Evolutionary conservation across 1,140 invertebrate species (phyloP), one percentile per base, ranked within the genome.

Genomic region (Phymorhynchus buccinoides): DNA sequence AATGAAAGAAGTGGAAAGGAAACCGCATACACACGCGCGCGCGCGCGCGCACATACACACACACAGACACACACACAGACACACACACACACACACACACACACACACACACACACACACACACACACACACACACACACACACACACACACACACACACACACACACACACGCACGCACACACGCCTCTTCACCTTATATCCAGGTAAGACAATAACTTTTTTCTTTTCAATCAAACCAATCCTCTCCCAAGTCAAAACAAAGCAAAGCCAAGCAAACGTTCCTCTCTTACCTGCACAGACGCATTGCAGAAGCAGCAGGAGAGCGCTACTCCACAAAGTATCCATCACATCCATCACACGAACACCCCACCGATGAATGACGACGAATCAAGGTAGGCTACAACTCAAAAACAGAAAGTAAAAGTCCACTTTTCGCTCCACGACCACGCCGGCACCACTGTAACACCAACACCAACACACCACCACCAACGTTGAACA

Each of bases 261-360:
- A n/a, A n/a, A n/a, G n/a, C n/a, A n/a, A n/a, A n/a, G n/a, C n/a
- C n/a, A n/a, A n/a, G n/a, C 44, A 9, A 6, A 6, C 44, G 7
- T 18, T 48, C 44, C 44, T 18, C 44, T 62, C 56, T 62, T 62
- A 62, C 56, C 56, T 35, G 37, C 73, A 27, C 35, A 41, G 73
- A 75, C 73, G 42, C 32, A 75, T 37, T 75, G 73, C 35, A 71
- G 18, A 35, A 75, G 37, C 73, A 75, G 37, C 73, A 75, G 73
- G 37, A 75, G 37, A 3, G 73, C 73, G 35, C 73, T 75, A 75
- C 73, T 75, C 73, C 73, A 75, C 73, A 75, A 41, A 75, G 73
- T 75, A 75, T 75, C 73, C 73, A 75, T 37, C 73, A 75, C 30
- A 75, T 75, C 73, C 73, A 75, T 75, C 37, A 18, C 73, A 22